These are phyloP conservation scores for Drosophila quadrilineata DNA, from an alignment of 1,140 invertebrate species.

Conservation along the genomic window DNA sequence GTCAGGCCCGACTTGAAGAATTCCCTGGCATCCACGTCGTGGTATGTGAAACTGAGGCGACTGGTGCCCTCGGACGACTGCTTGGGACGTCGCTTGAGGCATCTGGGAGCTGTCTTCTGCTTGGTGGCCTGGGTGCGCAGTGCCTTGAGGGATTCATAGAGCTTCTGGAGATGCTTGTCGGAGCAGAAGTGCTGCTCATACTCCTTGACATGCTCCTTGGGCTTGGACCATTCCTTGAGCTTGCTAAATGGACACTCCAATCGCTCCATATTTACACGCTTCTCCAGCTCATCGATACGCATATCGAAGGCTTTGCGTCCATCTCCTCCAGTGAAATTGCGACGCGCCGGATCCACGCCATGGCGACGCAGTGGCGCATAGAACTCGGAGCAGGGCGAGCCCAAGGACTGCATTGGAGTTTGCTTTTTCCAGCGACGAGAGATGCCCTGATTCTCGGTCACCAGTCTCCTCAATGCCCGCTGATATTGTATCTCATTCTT, in stretches of 20 bases:
- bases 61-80: not conserved
- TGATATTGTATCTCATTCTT: conserved; percentile 78
- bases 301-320: conserved; percentile 62
- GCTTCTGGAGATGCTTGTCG: conserved; percentile 59
- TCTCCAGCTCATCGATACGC: conserved; percentile 72
- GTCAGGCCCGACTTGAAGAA: not conserved
- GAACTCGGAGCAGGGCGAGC: conserved; percentile 82
- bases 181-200: conserved; percentile 73
- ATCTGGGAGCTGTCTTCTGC: conserved; percentile 48
- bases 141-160: conserved; percentile 57
- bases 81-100: conserved; percentile 26
- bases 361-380: conserved; percentile 82
- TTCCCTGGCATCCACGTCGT: not conserved
- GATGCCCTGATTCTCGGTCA: conserved; percentile 35
- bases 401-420: conserved; percentile 82
- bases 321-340: conserved; percentile 67
- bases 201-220: conserved; percentile 60
- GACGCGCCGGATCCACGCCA: conserved; percentile 82
- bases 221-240: conserved; percentile 68
- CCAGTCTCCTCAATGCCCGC: conserved; percentile 67
- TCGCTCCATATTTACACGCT: conserved; percentile 35
- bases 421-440: conserved; percentile 56
- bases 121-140: conserved; percentile 29
- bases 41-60: not conserved
- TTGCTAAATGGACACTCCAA: conserved; percentile 66